Percentiles rank a stretch among this genome's conserved stretches.
Conservation (phyloP, 2,888 invertebrate species). For the Plusia festucae region DNA sequence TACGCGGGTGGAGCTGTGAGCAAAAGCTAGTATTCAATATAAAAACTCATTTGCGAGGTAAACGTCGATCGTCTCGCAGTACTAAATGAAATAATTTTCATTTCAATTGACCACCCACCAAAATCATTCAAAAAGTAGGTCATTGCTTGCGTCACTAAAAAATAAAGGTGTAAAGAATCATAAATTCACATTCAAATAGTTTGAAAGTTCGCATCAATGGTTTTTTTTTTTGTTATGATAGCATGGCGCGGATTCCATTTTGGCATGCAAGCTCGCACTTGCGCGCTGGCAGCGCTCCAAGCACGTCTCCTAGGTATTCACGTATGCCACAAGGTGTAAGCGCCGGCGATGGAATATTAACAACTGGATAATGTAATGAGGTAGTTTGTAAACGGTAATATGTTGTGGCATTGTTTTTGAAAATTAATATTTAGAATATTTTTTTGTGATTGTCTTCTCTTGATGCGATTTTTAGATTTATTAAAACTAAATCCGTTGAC, state of each 20-base stretch:
- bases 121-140: neutral
- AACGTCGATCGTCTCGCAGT: no score
- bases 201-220: slow-evolving; percentile 59
- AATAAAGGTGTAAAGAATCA: slow-evolving; percentile 26
- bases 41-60: no score
- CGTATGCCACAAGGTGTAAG: slow-evolving; percentile 62
- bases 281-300: slow-evolving; percentile 70
- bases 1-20: no score
- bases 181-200: slow-evolving; percentile 61
- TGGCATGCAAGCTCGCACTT: slow-evolving; percentile 74
- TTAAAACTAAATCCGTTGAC: no score
- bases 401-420: neutral
- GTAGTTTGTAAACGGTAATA: neutral
- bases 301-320: slow-evolving; percentile 64
- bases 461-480: no score
- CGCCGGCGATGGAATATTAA: slow-evolving; percentile 52
- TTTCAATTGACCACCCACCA: no score
- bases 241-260: slow-evolving; percentile 71
- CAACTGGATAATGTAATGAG: neutral
- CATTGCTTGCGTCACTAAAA: slow-evolving; percentile 8
- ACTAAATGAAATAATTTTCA: no score
- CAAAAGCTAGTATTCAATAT: no score
- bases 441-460: no score
- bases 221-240: slow-evolving; percentile 63
- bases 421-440: no score